These are phyloP conservation scores for Melanostoma mellinum DNA, from an alignment of 2,888 invertebrate species.

Conservation along the genomic window DNA sequence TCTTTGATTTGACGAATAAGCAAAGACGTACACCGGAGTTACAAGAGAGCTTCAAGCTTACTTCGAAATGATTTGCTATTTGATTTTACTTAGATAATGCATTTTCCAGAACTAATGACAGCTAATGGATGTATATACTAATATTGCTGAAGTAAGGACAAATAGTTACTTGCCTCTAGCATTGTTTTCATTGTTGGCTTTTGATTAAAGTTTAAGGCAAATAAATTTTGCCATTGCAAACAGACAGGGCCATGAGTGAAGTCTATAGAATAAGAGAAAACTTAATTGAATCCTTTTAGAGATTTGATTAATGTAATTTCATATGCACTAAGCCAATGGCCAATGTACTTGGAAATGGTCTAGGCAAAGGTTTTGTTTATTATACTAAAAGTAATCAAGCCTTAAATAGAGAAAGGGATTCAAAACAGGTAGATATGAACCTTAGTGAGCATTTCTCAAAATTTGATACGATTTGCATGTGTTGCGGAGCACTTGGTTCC, in stretches of 20 bases:
- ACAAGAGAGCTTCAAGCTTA: neutral
- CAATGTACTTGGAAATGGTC: neutral
- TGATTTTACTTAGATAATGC: slow-evolving; percentile 63
- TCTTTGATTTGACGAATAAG: neutral
- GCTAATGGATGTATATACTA: slow-evolving; percentile 15
- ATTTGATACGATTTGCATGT: too few species aligned
- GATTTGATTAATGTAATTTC: slow-evolving; percentile 1
- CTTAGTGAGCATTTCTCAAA: too few species aligned
- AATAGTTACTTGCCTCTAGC: neutral
- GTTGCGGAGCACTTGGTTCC: too few species aligned
- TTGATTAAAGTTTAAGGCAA: slow-evolving; percentile 24
- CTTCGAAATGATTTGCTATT: slow-evolving; percentile 55
- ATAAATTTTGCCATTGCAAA: slow-evolving; percentile 5
- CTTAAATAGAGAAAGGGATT: too few species aligned
- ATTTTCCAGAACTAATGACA: slow-evolving; percentile 39
- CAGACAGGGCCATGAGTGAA: neutral
- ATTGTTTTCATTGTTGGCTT: slow-evolving; percentile 19
- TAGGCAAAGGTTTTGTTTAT: too few species aligned
- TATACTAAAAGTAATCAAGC: too few species aligned
- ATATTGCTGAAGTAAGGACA: neutral
- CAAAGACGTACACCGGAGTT: neutral
- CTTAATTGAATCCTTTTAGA: slow-evolving; percentile 23
- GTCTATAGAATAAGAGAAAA: slow-evolving; percentile 3
- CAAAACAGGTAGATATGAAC: too few species aligned
- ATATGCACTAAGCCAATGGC: slow-evolving; percentile 8